Evolutionary conservation across 2,113 vertebrate genomes (phyloP), one percentile per base, ranked within the genome.

Genomic region (Labeo rohita): DNA sequence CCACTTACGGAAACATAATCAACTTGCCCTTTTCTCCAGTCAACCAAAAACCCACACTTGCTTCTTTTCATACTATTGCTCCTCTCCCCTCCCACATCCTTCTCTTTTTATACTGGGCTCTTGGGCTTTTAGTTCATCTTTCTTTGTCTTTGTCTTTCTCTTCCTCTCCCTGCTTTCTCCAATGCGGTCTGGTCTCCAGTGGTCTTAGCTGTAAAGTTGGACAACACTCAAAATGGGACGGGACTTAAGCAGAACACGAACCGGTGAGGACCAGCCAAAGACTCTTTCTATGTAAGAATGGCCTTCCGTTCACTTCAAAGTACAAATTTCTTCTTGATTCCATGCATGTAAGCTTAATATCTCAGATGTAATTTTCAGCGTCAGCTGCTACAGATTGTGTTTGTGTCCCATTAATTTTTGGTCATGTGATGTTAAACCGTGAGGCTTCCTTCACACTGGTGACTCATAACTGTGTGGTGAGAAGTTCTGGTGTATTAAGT

Each of bases 1-100:
- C 79, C 80, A 87, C 73, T 87, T 76, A 82, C 39, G n/a, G 76
- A 78, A 88, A 63, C 68, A 82, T 90, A 92, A 90, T 88, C 83
- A 81, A 77, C 89, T 68, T 68, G 54, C 90, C 85, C 45, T 65
- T 83, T 86, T 52, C 73, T 83, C 77, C n/a, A 84, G 8, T 47
- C 70, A 63, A 78, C 45, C 80, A 85, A 13, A 73, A 84, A n/a
- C 49, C 47, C 23, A 13, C 52, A 34, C 36, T 82, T 63, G 65
- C 45, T 45, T 56, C 75, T 70, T 68, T 82, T 43, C 43, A 61
- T 54, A 74, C 52, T 80, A 73, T 85, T 84, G 39, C 68, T 72
- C 39, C 4, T 45, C 39, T 72, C 70, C 34, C 50, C 80, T 70
- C 63, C 80, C 80, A 82, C 50, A 84, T 73, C 68, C 34, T 49